A percentile compares a stretch with the other conserved stretches of the same genome.
Evolutionary conservation across 2,797 vertebrate genomes (phyloP).

Genomic region (Oceanodroma leucorhoa): DNA sequence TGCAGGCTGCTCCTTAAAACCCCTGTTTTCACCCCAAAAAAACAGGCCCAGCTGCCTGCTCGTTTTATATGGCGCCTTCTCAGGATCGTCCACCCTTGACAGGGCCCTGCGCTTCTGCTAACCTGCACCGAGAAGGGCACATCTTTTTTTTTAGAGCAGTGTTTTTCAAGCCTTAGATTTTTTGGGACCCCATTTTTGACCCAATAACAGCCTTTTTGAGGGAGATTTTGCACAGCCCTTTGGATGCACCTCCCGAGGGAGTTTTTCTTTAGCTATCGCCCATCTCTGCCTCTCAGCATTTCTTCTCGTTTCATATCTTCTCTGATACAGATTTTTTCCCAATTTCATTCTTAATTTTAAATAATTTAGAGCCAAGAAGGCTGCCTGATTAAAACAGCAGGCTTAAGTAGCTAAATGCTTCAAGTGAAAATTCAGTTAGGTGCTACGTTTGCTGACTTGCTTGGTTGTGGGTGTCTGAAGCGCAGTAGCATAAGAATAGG

Average conservation of each 20-base stretch:
- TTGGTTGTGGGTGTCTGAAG: neutral
- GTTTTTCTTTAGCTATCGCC: neutral
- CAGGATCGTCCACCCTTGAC: rapidly evolving
- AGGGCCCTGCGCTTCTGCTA: neutral
- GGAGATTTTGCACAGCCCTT: neutral
- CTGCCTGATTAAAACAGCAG: neutral
- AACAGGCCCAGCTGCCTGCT: rapidly evolving
- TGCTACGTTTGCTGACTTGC: rapidly evolving
- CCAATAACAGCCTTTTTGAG: neutral
- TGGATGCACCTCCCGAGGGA: rapidly evolving
- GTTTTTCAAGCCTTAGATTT: neutral
- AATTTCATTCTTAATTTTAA: neutral
- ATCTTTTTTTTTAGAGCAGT: rapidly evolving
- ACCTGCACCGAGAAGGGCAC: rapidly evolving
- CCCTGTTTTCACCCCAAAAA: neutral
- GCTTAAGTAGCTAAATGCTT: neutral
- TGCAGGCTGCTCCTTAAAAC: rapidly evolving
- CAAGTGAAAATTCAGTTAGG: rapidly evolving
- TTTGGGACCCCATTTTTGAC: rapidly evolving
- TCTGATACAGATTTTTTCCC: rapidly evolving
- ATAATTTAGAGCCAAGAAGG: neutral
- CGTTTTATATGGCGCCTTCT: rapidly evolving
- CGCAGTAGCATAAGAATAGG: rapidly evolving
- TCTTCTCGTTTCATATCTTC: rapidly evolving
- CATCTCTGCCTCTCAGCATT: neutral